These are phyloP conservation scores for Aldrovandia affinis DNA, from an alignment of 2,797 vertebrate species.

Conservation along the genomic window DNA sequence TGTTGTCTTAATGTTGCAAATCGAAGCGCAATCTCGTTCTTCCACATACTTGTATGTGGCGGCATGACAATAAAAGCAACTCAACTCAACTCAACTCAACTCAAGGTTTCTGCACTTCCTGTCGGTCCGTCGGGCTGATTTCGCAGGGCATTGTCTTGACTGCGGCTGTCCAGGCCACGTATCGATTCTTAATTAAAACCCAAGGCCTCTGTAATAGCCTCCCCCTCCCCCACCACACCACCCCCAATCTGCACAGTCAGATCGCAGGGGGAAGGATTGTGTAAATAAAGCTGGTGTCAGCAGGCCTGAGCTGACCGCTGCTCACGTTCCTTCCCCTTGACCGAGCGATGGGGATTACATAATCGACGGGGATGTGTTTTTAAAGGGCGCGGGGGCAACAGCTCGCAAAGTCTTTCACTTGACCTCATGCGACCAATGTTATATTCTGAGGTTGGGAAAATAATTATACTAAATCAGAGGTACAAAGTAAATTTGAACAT, in stretches of 20 bases:
- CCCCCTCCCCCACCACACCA: constrained; percentile 36
- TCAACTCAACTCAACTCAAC: no score
- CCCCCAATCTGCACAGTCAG: constrained; percentile 2
- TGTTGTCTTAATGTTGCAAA: no score
- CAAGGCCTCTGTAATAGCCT: constrained; percentile 49
- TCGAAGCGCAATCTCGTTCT: no score
- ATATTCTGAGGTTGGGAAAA: neutral
- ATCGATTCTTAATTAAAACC: constrained; percentile 55
- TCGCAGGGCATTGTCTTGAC: constrained; percentile 42
- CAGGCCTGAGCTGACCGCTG: constrained; percentile 14
- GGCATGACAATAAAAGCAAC: no score
- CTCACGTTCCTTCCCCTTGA: constrained; percentile 46
- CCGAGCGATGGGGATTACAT: constrained; percentile 20
- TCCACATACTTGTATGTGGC: no score
- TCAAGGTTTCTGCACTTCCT: constrained; percentile 33
- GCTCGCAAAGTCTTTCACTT: neutral
- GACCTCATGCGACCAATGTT: neutral
- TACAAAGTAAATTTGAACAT: no score
- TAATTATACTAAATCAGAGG: neutral
- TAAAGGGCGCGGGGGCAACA: neutral
- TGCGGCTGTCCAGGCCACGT: constrained; percentile 50
- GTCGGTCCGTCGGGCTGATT: constrained; percentile 43
- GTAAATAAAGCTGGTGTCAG: constrained; percentile 46
- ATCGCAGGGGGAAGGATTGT: constrained; percentile 43
- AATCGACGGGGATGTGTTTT: neutral